These are phyloP conservation scores for Colletes gigas DNA, from an alignment of 1,140 invertebrate species.

Conservation along the genomic window DNA sequence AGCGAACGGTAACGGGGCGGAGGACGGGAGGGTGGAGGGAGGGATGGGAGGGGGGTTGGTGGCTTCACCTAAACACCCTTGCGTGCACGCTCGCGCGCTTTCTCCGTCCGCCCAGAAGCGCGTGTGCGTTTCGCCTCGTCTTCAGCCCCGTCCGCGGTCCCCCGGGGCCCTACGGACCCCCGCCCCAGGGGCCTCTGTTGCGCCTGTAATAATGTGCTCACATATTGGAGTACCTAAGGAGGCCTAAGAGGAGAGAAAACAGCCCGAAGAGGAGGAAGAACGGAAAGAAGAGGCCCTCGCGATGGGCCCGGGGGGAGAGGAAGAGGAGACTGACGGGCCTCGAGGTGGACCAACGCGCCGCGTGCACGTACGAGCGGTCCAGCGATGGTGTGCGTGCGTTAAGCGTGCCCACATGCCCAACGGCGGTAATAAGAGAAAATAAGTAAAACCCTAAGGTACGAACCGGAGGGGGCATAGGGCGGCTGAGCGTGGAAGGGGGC, in stretches of 20 bases:
- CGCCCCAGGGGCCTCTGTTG: slow-evolving; percentile 32
- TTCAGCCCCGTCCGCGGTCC: slow-evolving; percentile 49
- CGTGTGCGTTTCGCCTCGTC: slow-evolving; percentile 59
- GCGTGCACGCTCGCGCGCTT: slow-evolving; percentile 70
- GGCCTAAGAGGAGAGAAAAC: slow-evolving; percentile 28
- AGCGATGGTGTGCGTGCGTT: slow-evolving; percentile 54
- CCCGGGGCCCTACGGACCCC: slow-evolving; percentile 16
- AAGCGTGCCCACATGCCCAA: slow-evolving; percentile 69
- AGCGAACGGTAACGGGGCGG: slow-evolving; percentile 4
- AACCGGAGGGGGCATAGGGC: slow-evolving; percentile 72
- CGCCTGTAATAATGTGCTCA: slow-evolving; percentile 67
- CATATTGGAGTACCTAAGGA: slow-evolving; percentile 66
- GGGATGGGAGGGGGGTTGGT: slow-evolving; percentile 11
- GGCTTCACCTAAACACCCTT: slow-evolving; percentile 77
- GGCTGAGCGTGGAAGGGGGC: slow-evolving; percentile 32
- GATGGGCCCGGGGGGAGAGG: not conserved
- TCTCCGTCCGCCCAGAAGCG: slow-evolving; percentile 60
- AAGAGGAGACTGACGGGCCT: slow-evolving; percentile 49
- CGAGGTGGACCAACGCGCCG: slow-evolving; percentile 56
- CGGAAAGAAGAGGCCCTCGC: slow-evolving; percentile 9
- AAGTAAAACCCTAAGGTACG: slow-evolving; percentile 74
- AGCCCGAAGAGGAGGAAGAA: slow-evolving; percentile 16
- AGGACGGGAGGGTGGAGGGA: not conserved
- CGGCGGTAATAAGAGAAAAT: slow-evolving; percentile 78
- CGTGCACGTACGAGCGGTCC: slow-evolving; percentile 30